Conservation (phyloP, 2,797 vertebrate genomes). For the Malacoctenus gilli region DNA sequence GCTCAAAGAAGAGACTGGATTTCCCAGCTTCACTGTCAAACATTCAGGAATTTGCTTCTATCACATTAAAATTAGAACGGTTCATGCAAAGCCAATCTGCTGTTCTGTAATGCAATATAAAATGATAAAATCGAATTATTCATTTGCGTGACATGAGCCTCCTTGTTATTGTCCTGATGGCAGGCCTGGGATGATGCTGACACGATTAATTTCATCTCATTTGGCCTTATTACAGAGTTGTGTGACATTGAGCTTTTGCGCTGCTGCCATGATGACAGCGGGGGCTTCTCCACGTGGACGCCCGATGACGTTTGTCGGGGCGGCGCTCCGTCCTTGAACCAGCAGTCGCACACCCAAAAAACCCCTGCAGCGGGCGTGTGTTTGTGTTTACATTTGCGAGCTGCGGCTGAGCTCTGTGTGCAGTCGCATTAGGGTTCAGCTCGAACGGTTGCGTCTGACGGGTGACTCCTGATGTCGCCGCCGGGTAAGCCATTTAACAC, state of each 20-base stretch:
- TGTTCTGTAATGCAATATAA: neutral
- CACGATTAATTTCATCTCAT: conserved; percentile 32
- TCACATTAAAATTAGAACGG: too few relatives aligned
- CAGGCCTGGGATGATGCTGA: conserved; percentile 17
- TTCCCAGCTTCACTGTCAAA: too few relatives aligned
- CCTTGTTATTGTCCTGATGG: conserved; percentile 2
- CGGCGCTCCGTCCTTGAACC: neutral
- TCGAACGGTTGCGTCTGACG: conserved; percentile 1
- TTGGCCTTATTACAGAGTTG: conserved; percentile 1
- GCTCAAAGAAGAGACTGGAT: too few relatives aligned
- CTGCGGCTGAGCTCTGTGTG: conserved; percentile 4
- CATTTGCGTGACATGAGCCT: neutral
- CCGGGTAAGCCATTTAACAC: conserved; percentile 10
- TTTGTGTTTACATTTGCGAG: conserved; percentile 2
- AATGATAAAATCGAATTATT: conserved; percentile 24
- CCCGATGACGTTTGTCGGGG: neutral
- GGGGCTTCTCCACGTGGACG: neutral
- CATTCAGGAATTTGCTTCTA: too few relatives aligned
- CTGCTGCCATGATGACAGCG: neutral
- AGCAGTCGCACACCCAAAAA: neutral
- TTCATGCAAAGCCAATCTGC: neutral
- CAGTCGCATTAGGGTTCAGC: neutral
- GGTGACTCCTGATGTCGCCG: neutral
- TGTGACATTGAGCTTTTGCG: neutral
- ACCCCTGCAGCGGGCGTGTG: neutral